Conservation (phyloP, 2,797 vertebrate genomes). For the Centroberyx gerrardi region DNA sequence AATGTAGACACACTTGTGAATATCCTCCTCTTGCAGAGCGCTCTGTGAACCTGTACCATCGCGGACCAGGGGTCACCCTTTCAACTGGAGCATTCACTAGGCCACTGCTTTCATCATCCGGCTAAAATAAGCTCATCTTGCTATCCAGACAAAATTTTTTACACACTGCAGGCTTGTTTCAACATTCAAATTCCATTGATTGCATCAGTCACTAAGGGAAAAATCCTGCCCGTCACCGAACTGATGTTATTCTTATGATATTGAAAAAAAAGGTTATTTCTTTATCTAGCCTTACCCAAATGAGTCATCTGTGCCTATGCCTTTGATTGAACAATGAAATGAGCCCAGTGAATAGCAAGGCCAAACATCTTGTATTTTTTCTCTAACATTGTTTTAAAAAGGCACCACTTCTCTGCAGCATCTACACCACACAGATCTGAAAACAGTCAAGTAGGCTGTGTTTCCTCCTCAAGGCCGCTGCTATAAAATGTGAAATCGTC, state of each 20-base stretch:
- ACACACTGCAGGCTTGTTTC: slow-evolving; percentile 26
- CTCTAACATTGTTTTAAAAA: background rate
- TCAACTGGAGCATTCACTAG: slow-evolving; percentile 2
- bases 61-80: background rate
- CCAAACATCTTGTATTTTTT: slow-evolving; percentile 34
- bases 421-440: background rate
- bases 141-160: slow-evolving; percentile 29
- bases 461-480: slow-evolving; percentile 47
- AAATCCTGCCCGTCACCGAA: slow-evolving; percentile 19
- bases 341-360: slow-evolving; percentile 43
- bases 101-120: slow-evolving; percentile 18
- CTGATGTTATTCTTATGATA: slow-evolving; percentile 12
- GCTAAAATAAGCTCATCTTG: slow-evolving; percentile 30
- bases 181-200: slow-evolving; percentile 50
- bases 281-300: slow-evolving; percentile 16
- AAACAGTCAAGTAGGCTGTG: slow-evolving; percentile 5
- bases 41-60: background rate
- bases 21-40: background rate
- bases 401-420: background rate
- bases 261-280: slow-evolving; percentile 17
- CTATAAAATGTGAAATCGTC: slow-evolving; percentile 34
- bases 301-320: slow-evolving; percentile 35
- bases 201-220: slow-evolving; percentile 43
- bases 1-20: slow-evolving; percentile 15
- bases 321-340: slow-evolving; percentile 43